Conservation (phyloP, 2,888 invertebrate genomes). For the Erebia ligea region DNA sequence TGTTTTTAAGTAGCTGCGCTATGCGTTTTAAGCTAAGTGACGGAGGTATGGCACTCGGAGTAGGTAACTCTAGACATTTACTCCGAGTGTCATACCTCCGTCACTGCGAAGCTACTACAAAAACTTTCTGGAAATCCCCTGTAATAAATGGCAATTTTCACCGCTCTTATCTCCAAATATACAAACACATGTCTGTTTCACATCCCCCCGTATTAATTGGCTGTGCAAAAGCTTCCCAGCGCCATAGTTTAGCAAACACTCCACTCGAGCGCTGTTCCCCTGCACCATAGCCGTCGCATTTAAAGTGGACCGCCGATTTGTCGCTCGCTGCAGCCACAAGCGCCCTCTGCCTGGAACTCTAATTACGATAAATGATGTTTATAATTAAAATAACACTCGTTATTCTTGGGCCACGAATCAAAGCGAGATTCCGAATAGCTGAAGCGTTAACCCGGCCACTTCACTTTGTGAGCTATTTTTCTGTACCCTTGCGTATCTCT, state of each 20-base stretch:
- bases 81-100: too few relatives aligned
- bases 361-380: conserved; percentile 82
- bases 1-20: too few relatives aligned
- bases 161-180: conserved; percentile 33
- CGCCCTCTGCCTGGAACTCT: conserved; percentile 66
- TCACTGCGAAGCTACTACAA: too few relatives aligned
- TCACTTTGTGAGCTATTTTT: conserved; percentile 62
- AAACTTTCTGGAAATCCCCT: too few relatives aligned
- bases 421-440: conserved; percentile 65
- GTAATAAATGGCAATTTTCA: conserved; percentile 2
- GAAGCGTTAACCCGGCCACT: conserved; percentile 68
- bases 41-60: too few relatives aligned
- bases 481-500: conserved; percentile 50
- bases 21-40: too few relatives aligned
- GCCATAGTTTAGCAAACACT: conserved; percentile 60
- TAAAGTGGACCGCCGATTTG: conserved; percentile 71
- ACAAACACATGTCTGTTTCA: conserved; percentile 33
- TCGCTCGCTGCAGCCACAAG: conserved; percentile 64
- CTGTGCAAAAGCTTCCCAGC: conserved; percentile 54
- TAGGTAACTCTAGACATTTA: too few relatives aligned
- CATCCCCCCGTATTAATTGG: conserved; percentile 52
- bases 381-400: conserved; percentile 81
- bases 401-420: conserved; percentile 61
- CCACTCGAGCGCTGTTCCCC: conserved; percentile 59
- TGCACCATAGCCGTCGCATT: conserved; percentile 74